phyloP scores from a whole-genome alignment of 2,888 invertebrate genomes.

The Folsomia candida region DNA sequence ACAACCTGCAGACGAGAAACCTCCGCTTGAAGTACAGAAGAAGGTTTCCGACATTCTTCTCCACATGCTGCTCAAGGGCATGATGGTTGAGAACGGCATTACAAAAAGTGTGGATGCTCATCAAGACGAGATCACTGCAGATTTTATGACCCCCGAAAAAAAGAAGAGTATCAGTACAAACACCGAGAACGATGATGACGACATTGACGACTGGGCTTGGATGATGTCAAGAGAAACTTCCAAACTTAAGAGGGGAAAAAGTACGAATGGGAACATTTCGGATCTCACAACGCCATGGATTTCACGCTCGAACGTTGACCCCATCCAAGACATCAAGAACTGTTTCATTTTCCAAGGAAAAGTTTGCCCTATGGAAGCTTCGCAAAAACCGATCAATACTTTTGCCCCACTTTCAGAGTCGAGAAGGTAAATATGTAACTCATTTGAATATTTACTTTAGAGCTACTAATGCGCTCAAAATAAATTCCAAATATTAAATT shows the following conservation, averaged over 20 bases:
- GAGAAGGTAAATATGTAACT: slow-evolving; percentile 1
- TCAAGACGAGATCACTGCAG: no score
- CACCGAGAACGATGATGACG: neutral
- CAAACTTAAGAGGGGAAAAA: neutral
- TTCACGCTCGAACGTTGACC: neutral
- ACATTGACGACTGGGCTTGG: neutral
- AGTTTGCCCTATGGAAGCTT: neutral
- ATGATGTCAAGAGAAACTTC: neutral
- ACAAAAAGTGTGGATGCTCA: neutral
- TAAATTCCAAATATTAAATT: neutral
- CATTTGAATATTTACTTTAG: neutral
- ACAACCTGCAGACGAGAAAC: neutral
- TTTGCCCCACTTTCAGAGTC: slow-evolving; percentile 1
- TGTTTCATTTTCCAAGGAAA: slow-evolving; percentile 2
- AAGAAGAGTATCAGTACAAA: neutral
- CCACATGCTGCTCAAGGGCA: neutral
- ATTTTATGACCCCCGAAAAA: neutral
- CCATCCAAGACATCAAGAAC: neutral
- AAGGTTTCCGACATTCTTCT: slow-evolving; percentile 8
- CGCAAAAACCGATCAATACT: no score
- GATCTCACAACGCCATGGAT: neutral
- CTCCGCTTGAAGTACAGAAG: neutral
- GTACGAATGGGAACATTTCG: neutral
- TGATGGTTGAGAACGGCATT: neutral
- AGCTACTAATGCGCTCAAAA: neutral